Percentiles rank a stretch among this genome's conserved stretches.
These are phyloP conservation scores for Thalassoma bifasciatum DNA, from an alignment of 2,113 vertebrate species.

Conservation along the genomic window DNA sequence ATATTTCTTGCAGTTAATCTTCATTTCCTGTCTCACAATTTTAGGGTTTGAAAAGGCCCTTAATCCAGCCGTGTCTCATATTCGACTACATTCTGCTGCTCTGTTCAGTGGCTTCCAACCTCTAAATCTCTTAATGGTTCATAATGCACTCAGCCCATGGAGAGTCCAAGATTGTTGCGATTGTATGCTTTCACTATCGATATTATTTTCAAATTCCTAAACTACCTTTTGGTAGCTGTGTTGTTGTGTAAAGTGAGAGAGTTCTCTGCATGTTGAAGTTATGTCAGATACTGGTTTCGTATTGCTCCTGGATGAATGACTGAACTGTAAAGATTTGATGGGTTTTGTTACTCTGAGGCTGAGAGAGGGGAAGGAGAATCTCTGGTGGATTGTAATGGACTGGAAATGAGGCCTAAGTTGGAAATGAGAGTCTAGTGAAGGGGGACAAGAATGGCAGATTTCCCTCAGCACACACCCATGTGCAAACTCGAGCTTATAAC, in stretches of 20 bases:
- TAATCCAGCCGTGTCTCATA: slow-evolving; percentile 44
- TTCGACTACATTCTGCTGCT: slow-evolving; percentile 52
- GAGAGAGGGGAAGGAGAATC: slow-evolving; percentile 48
- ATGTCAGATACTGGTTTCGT: slow-evolving; percentile 73
- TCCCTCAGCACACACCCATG: slow-evolving; percentile 13
- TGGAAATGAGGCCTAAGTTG: slow-evolving; percentile 57
- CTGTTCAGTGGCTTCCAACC: slow-evolving; percentile 35
- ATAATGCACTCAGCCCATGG: slow-evolving; percentile 42
- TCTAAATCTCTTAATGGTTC: slow-evolving; percentile 66
- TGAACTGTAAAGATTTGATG: slow-evolving; percentile 72
- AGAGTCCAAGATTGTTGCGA: slow-evolving; percentile 51
- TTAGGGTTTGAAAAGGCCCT: slow-evolving; percentile 40
- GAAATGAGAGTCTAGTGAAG: slow-evolving; percentile 50
- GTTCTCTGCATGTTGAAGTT: slow-evolving; percentile 58
- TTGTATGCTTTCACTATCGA: slow-evolving; percentile 68
- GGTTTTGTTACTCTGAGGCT: slow-evolving; percentile 69
- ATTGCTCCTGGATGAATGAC: slow-evolving; percentile 65
- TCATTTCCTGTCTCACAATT: slow-evolving; percentile 38
- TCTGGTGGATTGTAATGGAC: slow-evolving; percentile 69
- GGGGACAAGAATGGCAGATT: slow-evolving; percentile 21
- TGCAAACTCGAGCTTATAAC: slow-evolving; percentile 44
- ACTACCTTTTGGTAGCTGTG: slow-evolving; percentile 17
- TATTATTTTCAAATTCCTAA: slow-evolving; percentile 67
- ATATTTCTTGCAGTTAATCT: slow-evolving; percentile 5
- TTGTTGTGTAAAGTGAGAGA: slow-evolving; percentile 55